phyloP scores from a whole-genome alignment of 30 jellyfish, hydroid and myxozoan genomes.

The Cassiopea andromeda region DNA sequence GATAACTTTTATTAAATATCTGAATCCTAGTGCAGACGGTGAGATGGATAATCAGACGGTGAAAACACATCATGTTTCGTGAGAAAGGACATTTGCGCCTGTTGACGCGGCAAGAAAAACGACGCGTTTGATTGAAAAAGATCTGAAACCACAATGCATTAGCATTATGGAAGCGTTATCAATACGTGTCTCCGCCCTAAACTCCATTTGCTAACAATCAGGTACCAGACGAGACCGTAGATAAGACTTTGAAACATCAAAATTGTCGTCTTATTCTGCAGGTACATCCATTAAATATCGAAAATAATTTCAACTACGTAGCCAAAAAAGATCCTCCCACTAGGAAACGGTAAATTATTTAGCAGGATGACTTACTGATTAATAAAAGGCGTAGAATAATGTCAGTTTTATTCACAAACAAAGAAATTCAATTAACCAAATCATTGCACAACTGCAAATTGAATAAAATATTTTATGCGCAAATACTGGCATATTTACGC shows the following conservation, averaged over 20 bases:
- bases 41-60: no score
- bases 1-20: no score
- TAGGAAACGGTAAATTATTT: conserved; percentile 4
- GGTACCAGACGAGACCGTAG: not conserved
- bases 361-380: not conserved
- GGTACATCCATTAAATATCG: conserved; percentile 8
- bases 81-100: no score
- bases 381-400: no score
- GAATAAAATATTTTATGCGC: no score
- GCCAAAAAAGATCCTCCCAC: conserved; percentile 39
- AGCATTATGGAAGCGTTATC: not conserved
- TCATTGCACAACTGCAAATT: no score
- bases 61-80: no score
- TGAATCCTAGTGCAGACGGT: no score
- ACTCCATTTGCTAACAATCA: not conserved
- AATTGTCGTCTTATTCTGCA: not conserved
- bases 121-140: not conserved
- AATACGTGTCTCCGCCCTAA: conserved; percentile 2
- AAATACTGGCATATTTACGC: no score
- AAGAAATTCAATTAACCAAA: no score
- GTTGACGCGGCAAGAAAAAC: no score
- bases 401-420: not conserved
- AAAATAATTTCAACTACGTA: not conserved
- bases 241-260: not conserved
- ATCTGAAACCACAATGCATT: not conserved